Conservation (phyloP, 23 tunicate genomes). For the Aplidium turbinatum region DNA sequence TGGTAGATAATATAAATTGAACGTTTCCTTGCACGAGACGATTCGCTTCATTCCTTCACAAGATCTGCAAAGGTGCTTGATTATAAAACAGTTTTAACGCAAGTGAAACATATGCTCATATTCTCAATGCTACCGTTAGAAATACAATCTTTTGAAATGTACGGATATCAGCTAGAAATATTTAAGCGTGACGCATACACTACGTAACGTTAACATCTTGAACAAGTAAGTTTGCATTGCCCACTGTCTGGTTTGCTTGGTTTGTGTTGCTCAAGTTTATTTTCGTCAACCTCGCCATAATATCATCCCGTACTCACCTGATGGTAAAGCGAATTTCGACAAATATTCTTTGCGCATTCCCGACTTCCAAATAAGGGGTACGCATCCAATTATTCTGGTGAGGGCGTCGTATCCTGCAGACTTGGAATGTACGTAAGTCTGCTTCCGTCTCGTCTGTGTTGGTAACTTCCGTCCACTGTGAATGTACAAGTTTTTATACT, state of each 20-base stretch:
- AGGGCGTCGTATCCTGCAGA: slow-evolving; percentile 32
- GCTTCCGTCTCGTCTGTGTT: slow-evolving; percentile 41
- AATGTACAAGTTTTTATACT: neutral
- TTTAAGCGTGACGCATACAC: no score
- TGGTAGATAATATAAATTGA: slow-evolving; percentile 73
- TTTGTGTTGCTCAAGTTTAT: no score
- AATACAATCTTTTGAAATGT: no score
- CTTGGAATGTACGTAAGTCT: slow-evolving; percentile 44
- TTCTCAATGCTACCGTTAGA: no score
- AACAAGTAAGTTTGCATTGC: no score
- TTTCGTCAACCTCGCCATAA: no score
- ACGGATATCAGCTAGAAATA: no score
- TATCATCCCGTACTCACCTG: neutral
- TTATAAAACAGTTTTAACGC: no score
- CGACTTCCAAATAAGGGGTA: slow-evolving; percentile 34
- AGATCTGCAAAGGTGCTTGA: no score
- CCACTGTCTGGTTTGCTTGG: no score
- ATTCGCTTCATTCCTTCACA: slow-evolving; percentile 50
- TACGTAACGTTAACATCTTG: no score
- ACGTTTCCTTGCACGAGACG: slow-evolving; percentile 75
- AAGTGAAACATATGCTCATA: no score
- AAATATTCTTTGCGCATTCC: slow-evolving; percentile 16
- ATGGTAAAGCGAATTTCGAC: slow-evolving; percentile 36
- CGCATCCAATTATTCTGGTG: slow-evolving; percentile 52
- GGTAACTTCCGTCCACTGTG: slow-evolving; percentile 45